Evolutionary conservation across 2,888 invertebrate genomes (phyloP).

Genomic region (Agapostemon virescens): DNA sequence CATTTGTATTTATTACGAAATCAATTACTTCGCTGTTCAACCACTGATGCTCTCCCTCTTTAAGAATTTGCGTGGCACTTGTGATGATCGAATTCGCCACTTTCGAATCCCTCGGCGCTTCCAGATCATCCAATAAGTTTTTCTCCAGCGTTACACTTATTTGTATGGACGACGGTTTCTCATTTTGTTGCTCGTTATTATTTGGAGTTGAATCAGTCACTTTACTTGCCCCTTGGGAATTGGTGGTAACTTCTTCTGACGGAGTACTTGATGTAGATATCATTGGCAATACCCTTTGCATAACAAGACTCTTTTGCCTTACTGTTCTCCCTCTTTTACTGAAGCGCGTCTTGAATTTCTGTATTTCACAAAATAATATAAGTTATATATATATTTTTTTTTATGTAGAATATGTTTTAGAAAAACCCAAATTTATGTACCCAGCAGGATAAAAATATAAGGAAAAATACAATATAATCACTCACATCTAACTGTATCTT

Average conservation of each 20-base stretch:
- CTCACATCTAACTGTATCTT: conserved; percentile 81
- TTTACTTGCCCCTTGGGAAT: conserved; percentile 42
- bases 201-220: conserved; percentile 30
- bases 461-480: conserved; percentile 28
- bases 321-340: conserved; percentile 79
- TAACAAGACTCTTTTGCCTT: conserved; percentile 85
- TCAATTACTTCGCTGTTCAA: conserved; percentile 85
- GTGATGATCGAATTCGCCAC: conserved; percentile 79
- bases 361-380: conserved; percentile 20
- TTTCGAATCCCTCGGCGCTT: conserved; percentile 67
- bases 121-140: conserved; percentile 71
- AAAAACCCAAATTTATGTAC: too few species aligned
- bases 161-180: conserved; percentile 44
- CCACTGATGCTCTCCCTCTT: conserved; percentile 85
- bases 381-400: too few species aligned
- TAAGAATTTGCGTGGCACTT: conserved; percentile 78
- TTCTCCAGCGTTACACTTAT: conserved; percentile 53
- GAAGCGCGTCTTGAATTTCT: conserved; percentile 81
- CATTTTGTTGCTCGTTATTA: conserved; percentile 37
- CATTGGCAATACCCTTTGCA: conserved; percentile 87
- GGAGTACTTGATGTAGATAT: conserved; percentile 81
- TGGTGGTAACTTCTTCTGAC: conserved; percentile 36
- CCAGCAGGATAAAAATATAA: too few species aligned
- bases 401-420: too few species aligned
- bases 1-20: conserved; percentile 2